Conservation (phyloP, 1,140 invertebrate genomes). For the Thalassaphorura encarpata region DNA sequence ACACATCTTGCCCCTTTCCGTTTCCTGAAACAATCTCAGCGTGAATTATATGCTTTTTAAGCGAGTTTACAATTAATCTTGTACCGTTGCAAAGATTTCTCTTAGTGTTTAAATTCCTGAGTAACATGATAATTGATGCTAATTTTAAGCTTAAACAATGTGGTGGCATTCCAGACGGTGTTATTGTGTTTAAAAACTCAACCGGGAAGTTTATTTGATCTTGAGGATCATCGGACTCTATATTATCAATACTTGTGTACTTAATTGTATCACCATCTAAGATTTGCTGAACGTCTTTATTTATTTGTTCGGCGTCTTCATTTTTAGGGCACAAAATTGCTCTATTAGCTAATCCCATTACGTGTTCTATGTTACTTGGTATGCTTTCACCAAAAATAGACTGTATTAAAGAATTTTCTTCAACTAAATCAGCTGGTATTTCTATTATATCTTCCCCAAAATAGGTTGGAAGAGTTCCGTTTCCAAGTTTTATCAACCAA, state of each 20-base stretch:
- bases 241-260: slow-evolving; percentile 23
- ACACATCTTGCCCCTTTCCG: not conserved
- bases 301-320: slow-evolving; percentile 25
- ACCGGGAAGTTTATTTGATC: slow-evolving; percentile 31
- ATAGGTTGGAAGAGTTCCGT: slow-evolving; percentile 6
- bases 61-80: slow-evolving; percentile 30
- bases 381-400: slow-evolving; percentile 1
- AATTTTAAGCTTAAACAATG: slow-evolving; percentile 39
- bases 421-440: slow-evolving; percentile 11
- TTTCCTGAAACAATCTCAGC: slow-evolving; percentile 2
- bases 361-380: not conserved
- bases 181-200: slow-evolving; percentile 37
- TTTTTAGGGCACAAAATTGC: slow-evolving; percentile 34
- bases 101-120: slow-evolving; percentile 37
- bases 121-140: slow-evolving; percentile 36
- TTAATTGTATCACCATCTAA: slow-evolving; percentile 3
- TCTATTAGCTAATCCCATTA: slow-evolving; percentile 36
- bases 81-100: slow-evolving; percentile 39
- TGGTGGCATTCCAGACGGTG: slow-evolving; percentile 36
- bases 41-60: slow-evolving; percentile 10
- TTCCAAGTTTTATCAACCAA: slow-evolving; percentile 12
- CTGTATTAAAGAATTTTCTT: not conserved
- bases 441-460: slow-evolving; percentile 3
- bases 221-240: slow-evolving; percentile 26
- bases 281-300: slow-evolving; percentile 24